These are phyloP conservation scores for Epiblema foenella DNA, from an alignment of 2,888 invertebrate species.

Conservation along the genomic window DNA sequence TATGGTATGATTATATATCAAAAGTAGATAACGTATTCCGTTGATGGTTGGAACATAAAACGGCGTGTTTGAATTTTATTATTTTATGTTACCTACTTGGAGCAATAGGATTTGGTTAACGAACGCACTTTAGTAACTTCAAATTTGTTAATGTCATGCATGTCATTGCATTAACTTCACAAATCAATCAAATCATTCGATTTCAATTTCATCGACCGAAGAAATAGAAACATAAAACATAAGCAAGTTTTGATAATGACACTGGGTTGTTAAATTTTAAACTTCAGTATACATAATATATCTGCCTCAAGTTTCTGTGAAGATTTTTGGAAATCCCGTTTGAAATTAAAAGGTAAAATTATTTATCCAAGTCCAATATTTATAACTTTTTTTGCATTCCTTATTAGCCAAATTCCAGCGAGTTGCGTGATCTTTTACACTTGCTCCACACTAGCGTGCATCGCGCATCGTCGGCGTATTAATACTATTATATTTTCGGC, in stretches of 20 bases:
- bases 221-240: constrained; percentile 43
- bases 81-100: background rate
- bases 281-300: background rate
- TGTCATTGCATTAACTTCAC: constrained; percentile 12
- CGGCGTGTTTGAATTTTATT: background rate
- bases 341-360: constrained; percentile 5
- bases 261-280: background rate
- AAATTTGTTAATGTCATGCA: constrained; percentile 36
- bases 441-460: constrained; percentile 26
- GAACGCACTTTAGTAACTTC: constrained; percentile 19
- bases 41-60: background rate
- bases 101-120: background rate
- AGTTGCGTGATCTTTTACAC: constrained; percentile 2
- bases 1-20: background rate
- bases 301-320: background rate
- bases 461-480: constrained; percentile 21
- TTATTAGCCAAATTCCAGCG: constrained; percentile 27
- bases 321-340: background rate
- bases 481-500: constrained; percentile 42
- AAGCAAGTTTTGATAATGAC: constrained; percentile 8
- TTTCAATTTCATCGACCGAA: constrained; percentile 27
- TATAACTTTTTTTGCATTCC: constrained; percentile 12
- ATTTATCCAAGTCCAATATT: background rate
- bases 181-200: background rate
- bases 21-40: background rate